A percentile compares a stretch with the other conserved stretches of the same genome.
Conservation (phyloP, 2,113 vertebrate species). For the Hypomesus transpacificus region DNA sequence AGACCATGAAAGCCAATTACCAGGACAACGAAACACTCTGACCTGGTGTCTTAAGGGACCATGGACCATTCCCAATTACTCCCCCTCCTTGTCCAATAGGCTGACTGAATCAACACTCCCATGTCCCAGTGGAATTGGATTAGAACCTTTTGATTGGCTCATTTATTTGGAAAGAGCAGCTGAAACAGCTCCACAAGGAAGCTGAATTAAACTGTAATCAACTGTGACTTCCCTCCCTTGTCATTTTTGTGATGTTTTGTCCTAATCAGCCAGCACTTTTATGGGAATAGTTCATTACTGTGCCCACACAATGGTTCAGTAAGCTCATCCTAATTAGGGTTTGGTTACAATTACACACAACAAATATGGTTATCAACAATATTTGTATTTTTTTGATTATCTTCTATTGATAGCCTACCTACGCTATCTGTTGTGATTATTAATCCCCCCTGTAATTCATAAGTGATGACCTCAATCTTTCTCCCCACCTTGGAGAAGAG, state of each 20-base stretch:
- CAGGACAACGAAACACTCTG: slow-evolving; percentile 10
- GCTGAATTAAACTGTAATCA: no score
- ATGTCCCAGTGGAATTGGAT: not conserved
- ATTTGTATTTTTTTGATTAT: not conserved
- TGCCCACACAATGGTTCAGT: no score
- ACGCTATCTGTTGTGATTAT: not conserved
- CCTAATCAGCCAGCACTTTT: no score
- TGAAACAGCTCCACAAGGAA: no score
- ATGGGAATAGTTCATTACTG: no score
- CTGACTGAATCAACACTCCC: not conserved
- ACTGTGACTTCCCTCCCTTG: no score
- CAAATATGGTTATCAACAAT: not conserved
- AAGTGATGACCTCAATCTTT: slow-evolving; percentile 8
- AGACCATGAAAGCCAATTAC: slow-evolving; percentile 9
- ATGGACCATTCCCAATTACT: slow-evolving; percentile 4
- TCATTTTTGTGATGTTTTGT: no score
- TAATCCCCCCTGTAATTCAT: not conserved
- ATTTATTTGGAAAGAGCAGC: not conserved
- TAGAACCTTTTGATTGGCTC: slow-evolving; percentile 3
- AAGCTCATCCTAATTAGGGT: no score
- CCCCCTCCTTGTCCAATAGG: not conserved
- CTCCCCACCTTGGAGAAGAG: slow-evolving; percentile 7
- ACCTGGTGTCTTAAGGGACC: not conserved
- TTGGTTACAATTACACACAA: no score
- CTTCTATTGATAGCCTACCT: not conserved